Evolutionary conservation across 2,888 invertebrate species (phyloP).

Genomic region (Lucinisca nassula): DNA sequence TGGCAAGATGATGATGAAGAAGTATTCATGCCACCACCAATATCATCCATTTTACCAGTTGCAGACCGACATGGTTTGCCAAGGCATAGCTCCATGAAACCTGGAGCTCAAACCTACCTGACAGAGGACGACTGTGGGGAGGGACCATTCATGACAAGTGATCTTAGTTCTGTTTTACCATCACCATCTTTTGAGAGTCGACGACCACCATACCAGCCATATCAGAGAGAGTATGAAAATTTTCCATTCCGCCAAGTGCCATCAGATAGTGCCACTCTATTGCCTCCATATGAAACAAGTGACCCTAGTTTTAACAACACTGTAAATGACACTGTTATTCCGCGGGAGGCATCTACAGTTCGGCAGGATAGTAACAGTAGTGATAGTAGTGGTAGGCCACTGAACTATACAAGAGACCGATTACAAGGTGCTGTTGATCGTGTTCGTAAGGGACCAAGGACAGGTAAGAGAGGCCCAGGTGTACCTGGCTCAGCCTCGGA

Average conservation of each 20-base stretch:
- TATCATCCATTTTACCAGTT: constrained; percentile 53
- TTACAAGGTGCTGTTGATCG: constrained; percentile 80
- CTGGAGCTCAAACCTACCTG: constrained; percentile 78
- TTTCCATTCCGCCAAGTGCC: constrained; percentile 13
- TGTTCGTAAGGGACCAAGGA: constrained; percentile 73
- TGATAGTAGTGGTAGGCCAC: constrained; percentile 74
- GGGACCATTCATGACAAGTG: constrained; percentile 72
- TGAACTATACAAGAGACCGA: constrained; percentile 80
- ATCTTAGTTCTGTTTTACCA: constrained; percentile 84
- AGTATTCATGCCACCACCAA: constrained; percentile 75
- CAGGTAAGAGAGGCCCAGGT: constrained; percentile 52
- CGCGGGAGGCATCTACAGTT: constrained; percentile 9
- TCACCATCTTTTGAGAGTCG: constrained; percentile 68
- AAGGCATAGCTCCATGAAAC: constrained; percentile 84
- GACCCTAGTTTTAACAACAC: constrained; percentile 22
- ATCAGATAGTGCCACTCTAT: not conserved
- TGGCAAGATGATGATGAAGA: constrained; percentile 75
- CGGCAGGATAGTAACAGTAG: constrained; percentile 66
- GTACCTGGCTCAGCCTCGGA: constrained; percentile 58
- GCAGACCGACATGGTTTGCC: constrained; percentile 75
- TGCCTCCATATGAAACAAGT: not conserved
- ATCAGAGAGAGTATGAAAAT: constrained; percentile 57
- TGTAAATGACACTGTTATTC: constrained; percentile 49
- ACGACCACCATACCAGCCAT: constrained; percentile 53
- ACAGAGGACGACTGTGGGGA: constrained; percentile 70